A percentile compares a stretch with the other conserved stretches of the same genome.
Conservation (phyloP, 2,888 invertebrate species). For the Tipula lateralis region DNA sequence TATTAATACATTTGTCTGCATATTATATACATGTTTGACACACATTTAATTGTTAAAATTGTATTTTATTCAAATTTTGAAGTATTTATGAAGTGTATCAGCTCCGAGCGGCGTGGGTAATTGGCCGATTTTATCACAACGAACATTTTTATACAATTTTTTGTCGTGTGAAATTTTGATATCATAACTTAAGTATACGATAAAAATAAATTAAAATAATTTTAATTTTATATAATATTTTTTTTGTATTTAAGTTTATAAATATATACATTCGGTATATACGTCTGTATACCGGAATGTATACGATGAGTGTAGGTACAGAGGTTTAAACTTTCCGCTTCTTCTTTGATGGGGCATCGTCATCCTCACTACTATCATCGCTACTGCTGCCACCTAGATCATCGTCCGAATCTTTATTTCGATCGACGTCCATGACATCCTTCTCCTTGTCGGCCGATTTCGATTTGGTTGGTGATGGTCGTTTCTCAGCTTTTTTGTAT, state of each 20-base stretch:
- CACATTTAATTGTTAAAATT: background rate
- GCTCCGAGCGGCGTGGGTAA: background rate
- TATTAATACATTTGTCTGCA: background rate
- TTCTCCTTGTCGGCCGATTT: background rate
- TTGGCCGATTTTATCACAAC: background rate
- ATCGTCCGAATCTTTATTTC: background rate
- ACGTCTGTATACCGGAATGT: background rate
- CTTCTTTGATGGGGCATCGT: background rate
- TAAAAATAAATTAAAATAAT: background rate
- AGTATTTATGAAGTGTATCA: background rate
- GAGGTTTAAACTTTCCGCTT: background rate
- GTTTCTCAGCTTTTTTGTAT: constrained; percentile 42
- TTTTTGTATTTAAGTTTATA: background rate
- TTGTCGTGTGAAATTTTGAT: background rate
- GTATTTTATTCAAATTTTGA: background rate
- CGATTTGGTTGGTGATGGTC: constrained; percentile 37
- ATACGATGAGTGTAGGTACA: background rate
- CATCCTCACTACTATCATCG: background rate
- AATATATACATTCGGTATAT: background rate
- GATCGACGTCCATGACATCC: background rate
- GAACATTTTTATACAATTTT: background rate
- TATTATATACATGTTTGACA: too few species aligned
- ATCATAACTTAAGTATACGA: background rate
- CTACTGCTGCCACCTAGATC: background rate
- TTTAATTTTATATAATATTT: background rate